Conservation (phyloP, 1,140 invertebrate genomes). For the Acarapis woodi region DNA sequence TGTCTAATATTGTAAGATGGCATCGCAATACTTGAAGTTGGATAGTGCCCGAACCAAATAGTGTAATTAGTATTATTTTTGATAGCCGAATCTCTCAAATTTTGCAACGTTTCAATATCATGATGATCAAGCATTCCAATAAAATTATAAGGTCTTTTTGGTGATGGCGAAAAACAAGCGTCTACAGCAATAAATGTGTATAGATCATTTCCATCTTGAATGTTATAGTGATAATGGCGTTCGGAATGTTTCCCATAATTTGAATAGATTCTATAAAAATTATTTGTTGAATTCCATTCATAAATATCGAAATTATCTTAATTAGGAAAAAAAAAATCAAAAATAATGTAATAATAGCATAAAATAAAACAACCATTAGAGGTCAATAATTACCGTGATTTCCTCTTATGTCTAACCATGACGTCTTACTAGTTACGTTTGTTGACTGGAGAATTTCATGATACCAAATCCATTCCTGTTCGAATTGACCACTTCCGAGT, state of each 20-base stretch:
- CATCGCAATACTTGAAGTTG: constrained; percentile 51
- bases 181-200: constrained; percentile 59
- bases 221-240: constrained; percentile 41
- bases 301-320: constrained; percentile 65
- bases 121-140: constrained; percentile 36
- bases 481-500: constrained; percentile 46
- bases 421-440: constrained; percentile 32
- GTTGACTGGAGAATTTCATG: constrained; percentile 33
- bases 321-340: constrained; percentile 19
- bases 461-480: constrained; percentile 59
- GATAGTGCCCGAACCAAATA: constrained; percentile 75
- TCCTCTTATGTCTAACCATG: constrained; percentile 68
- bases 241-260: constrained; percentile 36
- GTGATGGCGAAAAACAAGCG: constrained; percentile 55
- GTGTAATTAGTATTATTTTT: constrained; percentile 16
- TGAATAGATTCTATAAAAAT: constrained; percentile 32
- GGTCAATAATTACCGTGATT: constrained; percentile 46
- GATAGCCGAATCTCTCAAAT: constrained; percentile 2
- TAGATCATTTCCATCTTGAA: constrained; percentile 23
- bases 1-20: constrained; percentile 24
- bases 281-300: constrained; percentile 1
- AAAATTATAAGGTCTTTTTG: constrained; percentile 67
- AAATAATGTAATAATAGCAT: not conserved
- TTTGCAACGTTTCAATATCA: constrained; percentile 7
- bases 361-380: constrained; percentile 2